phyloP scores from a whole-genome alignment of 2,888 invertebrate species.

The Erebia ligea region DNA sequence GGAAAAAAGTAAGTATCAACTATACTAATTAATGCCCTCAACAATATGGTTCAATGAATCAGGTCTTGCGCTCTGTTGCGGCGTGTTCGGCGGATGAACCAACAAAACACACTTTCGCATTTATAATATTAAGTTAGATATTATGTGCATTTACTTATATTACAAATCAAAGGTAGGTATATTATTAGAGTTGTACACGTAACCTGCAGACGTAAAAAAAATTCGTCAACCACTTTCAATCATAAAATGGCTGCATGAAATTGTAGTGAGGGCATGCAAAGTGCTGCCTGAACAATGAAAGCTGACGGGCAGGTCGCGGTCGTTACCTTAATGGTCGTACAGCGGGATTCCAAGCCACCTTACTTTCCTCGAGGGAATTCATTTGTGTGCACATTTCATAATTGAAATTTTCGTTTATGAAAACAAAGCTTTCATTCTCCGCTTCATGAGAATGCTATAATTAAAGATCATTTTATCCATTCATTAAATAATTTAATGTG shows the following conservation, averaged over 20 bases:
- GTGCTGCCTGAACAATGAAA: slow-evolving; percentile 69
- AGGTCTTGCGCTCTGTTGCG: no score
- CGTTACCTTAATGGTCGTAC: slow-evolving; percentile 62
- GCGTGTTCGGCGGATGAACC: no score
- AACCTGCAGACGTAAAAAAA: slow-evolving; percentile 34
- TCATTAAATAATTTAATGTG: slow-evolving; percentile 36
- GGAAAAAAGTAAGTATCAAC: no score
- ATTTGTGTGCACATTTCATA: slow-evolving; percentile 48
- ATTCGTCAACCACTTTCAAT: slow-evolving; percentile 54
- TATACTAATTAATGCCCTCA: no score
- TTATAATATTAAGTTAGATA: no score
- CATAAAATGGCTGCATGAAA: slow-evolving; percentile 54
- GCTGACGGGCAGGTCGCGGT: slow-evolving; percentile 66
- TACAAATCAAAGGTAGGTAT: slow-evolving; percentile 28
- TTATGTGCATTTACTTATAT: neutral
- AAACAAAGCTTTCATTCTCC: slow-evolving; percentile 40
- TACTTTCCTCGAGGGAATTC: slow-evolving; percentile 68
- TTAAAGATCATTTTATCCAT: slow-evolving; percentile 38
- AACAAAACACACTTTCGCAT: no score
- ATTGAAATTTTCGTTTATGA: slow-evolving; percentile 42
- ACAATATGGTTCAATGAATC: no score
- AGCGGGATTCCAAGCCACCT: slow-evolving; percentile 59
- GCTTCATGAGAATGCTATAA: slow-evolving; percentile 38
- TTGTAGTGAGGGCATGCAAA: slow-evolving; percentile 62
- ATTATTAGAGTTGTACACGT: slow-evolving; percentile 22